Conservation (phyloP, 2,113 vertebrate species). For the Baryphthengus martii region DNA sequence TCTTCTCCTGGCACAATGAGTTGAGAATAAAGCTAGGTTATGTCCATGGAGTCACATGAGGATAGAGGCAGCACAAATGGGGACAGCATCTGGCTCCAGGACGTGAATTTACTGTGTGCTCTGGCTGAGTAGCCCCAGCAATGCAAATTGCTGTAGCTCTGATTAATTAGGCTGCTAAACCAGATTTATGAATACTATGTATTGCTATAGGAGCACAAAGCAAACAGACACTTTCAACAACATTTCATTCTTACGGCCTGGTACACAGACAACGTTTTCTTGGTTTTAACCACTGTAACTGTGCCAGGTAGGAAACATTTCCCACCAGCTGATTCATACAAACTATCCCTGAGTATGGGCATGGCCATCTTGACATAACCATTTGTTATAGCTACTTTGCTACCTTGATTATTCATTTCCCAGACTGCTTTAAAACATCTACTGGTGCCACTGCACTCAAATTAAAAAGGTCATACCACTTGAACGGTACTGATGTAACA, state of each 20-base stretch:
- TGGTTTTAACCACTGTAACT: background rate
- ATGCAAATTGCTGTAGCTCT: conserved; percentile 23
- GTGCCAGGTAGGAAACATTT: background rate
- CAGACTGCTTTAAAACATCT: background rate
- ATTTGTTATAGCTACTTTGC: background rate
- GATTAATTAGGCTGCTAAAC: conserved; percentile 28
- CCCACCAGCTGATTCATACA: background rate
- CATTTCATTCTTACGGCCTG: conserved; percentile 23
- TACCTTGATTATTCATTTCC: background rate
- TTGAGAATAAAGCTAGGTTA: background rate
- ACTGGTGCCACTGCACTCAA: background rate
- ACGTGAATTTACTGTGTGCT: background rate
- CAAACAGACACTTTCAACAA: background rate
- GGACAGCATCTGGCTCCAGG: background rate
- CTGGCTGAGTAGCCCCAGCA: background rate
- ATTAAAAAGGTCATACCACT: background rate
- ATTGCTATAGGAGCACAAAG: background rate
- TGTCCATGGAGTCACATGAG: background rate
- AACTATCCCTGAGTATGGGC: background rate
- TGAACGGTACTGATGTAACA: background rate
- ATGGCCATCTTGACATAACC: background rate
- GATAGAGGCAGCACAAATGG: background rate
- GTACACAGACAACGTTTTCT: conserved; percentile 1
- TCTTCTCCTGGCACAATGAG: rapidly evolving
- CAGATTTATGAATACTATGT: background rate